Evolutionary conservation across 1,140 invertebrate species (phyloP), one percentile per base, ranked within the genome.

Genomic region (Ericerus pela): DNA sequence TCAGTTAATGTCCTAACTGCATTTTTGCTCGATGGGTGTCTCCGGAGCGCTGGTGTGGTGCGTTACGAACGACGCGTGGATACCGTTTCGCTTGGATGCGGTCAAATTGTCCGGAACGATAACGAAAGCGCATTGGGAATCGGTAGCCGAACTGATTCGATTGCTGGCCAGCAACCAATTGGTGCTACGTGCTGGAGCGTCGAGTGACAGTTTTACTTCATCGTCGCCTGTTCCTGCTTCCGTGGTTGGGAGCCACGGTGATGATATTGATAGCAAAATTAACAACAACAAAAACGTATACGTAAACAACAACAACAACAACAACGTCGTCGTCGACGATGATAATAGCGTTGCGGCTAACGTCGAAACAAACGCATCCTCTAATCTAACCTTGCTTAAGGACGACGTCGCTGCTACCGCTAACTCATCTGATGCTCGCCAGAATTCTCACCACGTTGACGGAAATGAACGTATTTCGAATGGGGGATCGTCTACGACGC

Each of bases 51-150:
- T 78, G 58, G 76, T 79, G 61, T 79, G 76, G 76, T 79, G 77
- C 72, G 70, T 74, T 62, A 74, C 76, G 62, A 75, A 78, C 69
- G 76, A 78, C 64, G 73, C 75, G 65, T 75, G 77, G 68, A 72
- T 77, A 60, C 77, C 77, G 56, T 71, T 78, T 54, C 75, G 77
- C 66, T 69, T 79, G 60, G 76, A 75, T 53, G 76, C 76, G 60
- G 77, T 79, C 58, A 70, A 75, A 58, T 71, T 79, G 62, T 75
- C 77, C 65, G 76, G 76, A 43, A 73, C 72, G 24, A 69, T 79
- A 29, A 79, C 76, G 22, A 73, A 74, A 59, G 76, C 76, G 1
- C 77, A 79, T 63, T 75, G 76, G 68, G 73, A 75, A 29, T 75
- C 75, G 18, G 73, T 79, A 27, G 74, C 75, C 28, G 74, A 78